Conservation (phyloP, 92 coral and sea anemone genomes). For the Siderastrea radians region DNA sequence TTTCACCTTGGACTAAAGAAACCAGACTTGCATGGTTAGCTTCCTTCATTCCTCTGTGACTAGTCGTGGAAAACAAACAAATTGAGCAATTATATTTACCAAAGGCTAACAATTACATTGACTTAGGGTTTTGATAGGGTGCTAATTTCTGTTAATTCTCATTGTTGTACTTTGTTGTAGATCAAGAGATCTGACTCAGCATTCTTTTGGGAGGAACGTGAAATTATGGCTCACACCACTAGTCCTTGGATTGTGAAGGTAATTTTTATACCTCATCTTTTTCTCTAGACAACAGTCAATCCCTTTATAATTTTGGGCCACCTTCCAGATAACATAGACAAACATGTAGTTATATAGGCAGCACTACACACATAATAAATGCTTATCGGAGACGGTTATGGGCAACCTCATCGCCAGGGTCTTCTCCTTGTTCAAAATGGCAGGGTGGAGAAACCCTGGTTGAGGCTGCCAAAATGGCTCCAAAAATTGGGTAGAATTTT, state of each 20-base stretch:
- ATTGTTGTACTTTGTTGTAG: constrained; percentile 45
- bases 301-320: background rate
- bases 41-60: background rate
- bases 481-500: too few species aligned
- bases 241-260: constrained; percentile 98
- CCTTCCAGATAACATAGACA: too few species aligned
- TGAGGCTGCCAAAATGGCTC: too few species aligned
- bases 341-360: too few species aligned
- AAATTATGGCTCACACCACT: constrained; percentile 96
- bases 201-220: constrained; percentile 99
- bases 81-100: background rate
- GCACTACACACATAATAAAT: too few species aligned
- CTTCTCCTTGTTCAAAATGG: too few species aligned
- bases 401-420: too few species aligned
- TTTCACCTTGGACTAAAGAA: too few species aligned
- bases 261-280: background rate
- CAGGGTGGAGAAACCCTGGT: too few species aligned
- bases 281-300: background rate
- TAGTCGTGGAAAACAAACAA: background rate
- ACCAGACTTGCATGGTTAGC: background rate
- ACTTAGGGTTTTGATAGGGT: background rate
- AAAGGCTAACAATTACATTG: background rate
- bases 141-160: background rate
- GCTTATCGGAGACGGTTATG: too few species aligned
- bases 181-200: constrained; percentile 99